Base-by-base conservation (phyloP, 2,797 vertebrate genomes). In the Amphiprion clarkii region DNA sequence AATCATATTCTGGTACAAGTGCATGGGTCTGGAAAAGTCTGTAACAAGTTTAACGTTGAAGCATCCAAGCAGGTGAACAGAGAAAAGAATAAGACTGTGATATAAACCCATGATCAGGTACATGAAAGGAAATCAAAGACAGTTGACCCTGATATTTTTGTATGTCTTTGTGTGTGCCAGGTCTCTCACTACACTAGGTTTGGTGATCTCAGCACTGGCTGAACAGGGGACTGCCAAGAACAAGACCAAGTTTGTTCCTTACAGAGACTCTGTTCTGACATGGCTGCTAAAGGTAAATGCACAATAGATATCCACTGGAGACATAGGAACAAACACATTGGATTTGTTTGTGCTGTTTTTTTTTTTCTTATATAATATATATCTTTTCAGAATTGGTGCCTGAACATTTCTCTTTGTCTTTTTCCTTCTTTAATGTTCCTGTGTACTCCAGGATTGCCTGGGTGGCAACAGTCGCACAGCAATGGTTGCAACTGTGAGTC, bases 401-500 rank as follows among this genome's bases (percentile, higher is more conserved):
- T 5, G 6, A n/a, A 10, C 53, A 13, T 53, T 33, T 65, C 2
- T 13, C 3, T 6, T 2, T 16, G 23, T 40, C 44, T 5, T 9
- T 31, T 14, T 12, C 1, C 1, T 19, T 3, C 17, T n/a, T 44
- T 51, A 0, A 0, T 67, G 3, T 5, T 5, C 8, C 6, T 65
- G 5, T 2, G 2, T 57, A 71, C 54, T 87, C 2, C 82, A 99
- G 98, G 98, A 99, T 87, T 98, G 97, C 83, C 95, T 99, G 9
- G 98, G 97, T 0, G 98, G 98, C 8, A 99, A 99, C 91, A 99
- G 98, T 80, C 97, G 98, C 84, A 99, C 98, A 0, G 98, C 97
- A 1, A 99, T 99, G 98, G 96, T 99, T n/a, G 98, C 98, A 9
- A 99, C 98, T 0, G 96, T 99, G 60, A 99, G 98, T 84, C 98